These are phyloP conservation scores for Pristionchus maxplancki DNA, from an alignment of 2,888 invertebrate species.

Conservation along the genomic window DNA sequence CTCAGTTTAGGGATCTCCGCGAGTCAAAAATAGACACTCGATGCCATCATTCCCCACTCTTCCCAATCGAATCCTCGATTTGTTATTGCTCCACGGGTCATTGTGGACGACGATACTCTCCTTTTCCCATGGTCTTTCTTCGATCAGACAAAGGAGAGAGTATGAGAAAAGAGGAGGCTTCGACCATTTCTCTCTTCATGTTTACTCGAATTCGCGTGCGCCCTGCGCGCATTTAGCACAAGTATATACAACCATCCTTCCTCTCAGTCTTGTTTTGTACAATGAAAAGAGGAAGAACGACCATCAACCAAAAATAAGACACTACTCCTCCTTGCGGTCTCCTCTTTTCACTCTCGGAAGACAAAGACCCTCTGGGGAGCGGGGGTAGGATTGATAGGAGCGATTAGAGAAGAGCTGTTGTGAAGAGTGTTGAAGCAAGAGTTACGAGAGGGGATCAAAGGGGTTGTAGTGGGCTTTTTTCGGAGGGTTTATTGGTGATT, in stretches of 20 bases:
- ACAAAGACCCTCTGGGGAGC: conserved; percentile 32
- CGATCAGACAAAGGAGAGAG: background rate
- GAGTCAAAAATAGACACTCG: background rate
- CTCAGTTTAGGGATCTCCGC: background rate
- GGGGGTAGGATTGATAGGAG: conserved; percentile 9
- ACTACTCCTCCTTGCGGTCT: background rate
- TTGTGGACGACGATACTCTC: background rate
- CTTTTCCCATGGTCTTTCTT: background rate
- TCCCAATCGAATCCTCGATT: conserved; percentile 4
- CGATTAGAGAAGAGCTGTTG: conserved; percentile 18
- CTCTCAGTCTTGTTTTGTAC: conserved; percentile 42
- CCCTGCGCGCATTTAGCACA: background rate
- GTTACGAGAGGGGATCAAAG: background rate
- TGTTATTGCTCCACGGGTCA: conserved; percentile 20
- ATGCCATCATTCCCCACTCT: background rate
- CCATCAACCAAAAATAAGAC: conserved; percentile 26
- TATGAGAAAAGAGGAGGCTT: background rate
- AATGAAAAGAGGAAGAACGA: background rate
- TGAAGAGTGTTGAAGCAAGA: conserved; percentile 6
- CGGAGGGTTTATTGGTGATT: background rate
- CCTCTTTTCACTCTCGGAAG: conserved; percentile 25
- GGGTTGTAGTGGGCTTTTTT: background rate
- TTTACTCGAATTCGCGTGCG: conserved; percentile 29
- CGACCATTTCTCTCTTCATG: background rate
- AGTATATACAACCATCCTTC: conserved; percentile 13